Evolutionary conservation across 2,113 vertebrate species (phyloP).

Genomic region (Prunella himalayana): DNA sequence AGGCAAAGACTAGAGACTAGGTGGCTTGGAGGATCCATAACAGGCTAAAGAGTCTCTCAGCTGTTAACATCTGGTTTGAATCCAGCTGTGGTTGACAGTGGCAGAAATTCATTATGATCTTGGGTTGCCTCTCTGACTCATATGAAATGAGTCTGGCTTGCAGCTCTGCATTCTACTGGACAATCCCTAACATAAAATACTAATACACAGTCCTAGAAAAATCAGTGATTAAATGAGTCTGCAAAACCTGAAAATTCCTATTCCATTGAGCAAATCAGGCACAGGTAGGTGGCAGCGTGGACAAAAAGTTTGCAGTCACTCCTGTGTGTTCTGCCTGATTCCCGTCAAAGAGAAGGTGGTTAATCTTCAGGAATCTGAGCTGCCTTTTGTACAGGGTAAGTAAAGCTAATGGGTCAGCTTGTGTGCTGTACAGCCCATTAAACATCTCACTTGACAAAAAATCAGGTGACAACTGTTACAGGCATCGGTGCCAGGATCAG

Average conservation of each 20-base stretch:
- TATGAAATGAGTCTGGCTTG: background rate
- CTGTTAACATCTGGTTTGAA: constrained; percentile 56
- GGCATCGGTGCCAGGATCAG: background rate
- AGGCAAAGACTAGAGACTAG: constrained; percentile 7
- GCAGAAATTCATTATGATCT: constrained; percentile 24
- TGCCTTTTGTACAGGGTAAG: background rate
- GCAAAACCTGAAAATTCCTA: background rate
- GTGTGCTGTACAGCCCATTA: background rate
- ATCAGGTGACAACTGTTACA: background rate
- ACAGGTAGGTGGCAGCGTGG: background rate
- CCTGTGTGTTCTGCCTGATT: background rate
- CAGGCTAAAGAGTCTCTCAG: constrained; percentile 31
- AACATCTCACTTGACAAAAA: background rate
- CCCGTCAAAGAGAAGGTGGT: background rate
- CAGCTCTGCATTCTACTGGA: background rate
- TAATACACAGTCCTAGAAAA: background rate
- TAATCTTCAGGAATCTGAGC: background rate
- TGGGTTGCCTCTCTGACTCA: background rate
- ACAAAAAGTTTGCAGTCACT: background rate
- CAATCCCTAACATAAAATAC: background rate
- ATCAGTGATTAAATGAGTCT: background rate
- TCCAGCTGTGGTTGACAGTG: constrained; percentile 28
- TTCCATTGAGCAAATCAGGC: background rate
- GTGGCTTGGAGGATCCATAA: constrained; percentile 5
- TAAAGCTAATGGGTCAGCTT: background rate